These are phyloP conservation scores for Bombus polaris DNA, from an alignment of 1,140 invertebrate species.

Conservation along the genomic window DNA sequence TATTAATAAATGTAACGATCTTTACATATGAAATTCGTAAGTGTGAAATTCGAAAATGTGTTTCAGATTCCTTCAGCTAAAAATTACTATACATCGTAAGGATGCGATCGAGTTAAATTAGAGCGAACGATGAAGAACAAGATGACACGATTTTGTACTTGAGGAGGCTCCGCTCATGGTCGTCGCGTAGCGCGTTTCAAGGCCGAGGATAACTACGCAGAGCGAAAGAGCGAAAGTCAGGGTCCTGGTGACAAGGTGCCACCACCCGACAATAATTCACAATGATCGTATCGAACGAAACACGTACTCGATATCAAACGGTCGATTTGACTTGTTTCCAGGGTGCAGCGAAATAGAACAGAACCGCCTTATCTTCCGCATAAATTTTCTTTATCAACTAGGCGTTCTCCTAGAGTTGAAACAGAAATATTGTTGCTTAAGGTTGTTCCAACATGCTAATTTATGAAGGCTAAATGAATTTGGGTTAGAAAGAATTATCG, in stretches of 20 bases:
- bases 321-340: slow-evolving; percentile 36
- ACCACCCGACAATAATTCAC: slow-evolving; percentile 41
- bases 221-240: slow-evolving; percentile 5
- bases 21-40: too few species aligned
- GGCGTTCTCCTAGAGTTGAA: background rate
- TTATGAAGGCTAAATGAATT: background rate
- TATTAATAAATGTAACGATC: too few species aligned
- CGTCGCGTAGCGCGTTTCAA: slow-evolving; percentile 1
- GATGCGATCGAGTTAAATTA: background rate
- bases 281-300: slow-evolving; percentile 30
- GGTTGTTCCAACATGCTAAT: background rate
- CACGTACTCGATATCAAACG: slow-evolving; percentile 36
- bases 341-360: slow-evolving; percentile 33
- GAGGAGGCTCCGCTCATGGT: background rate
- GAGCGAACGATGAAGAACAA: too few species aligned
- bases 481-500: background rate
- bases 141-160: background rate
- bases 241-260: slow-evolving; percentile 32
- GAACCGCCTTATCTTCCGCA: slow-evolving; percentile 55
- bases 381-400: slow-evolving; percentile 69
- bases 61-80: background rate
- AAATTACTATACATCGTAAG: background rate
- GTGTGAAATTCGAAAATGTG: too few species aligned
- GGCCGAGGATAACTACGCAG: slow-evolving; percentile 22
- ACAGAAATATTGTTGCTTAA: background rate